These are phyloP conservation scores for Bacillus rossius DNA, from an alignment of 1,140 invertebrate species.

Conservation along the genomic window DNA sequence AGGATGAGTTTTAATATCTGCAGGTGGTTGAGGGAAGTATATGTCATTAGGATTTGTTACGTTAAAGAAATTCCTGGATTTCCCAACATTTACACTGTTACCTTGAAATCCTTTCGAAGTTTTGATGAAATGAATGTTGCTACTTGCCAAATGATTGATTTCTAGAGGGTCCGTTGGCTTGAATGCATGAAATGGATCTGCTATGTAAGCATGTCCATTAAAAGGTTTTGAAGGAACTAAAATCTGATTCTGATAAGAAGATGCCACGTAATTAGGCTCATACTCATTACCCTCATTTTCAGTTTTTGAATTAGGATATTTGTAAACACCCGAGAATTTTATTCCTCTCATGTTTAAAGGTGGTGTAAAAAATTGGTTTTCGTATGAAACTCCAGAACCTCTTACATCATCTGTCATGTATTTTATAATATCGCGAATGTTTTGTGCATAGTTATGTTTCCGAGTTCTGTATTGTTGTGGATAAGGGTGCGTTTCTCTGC, in stretches of 20 bases:
- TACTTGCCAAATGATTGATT: conserved; percentile 45
- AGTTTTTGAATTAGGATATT: neutral
- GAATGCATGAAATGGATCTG: conserved; percentile 45
- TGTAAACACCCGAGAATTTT: neutral
- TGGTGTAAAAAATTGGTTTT: neutral
- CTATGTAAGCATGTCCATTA: conserved; percentile 19
- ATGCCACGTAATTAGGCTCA: neutral
- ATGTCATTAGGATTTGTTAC: conserved; percentile 6
- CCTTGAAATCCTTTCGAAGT: neutral
- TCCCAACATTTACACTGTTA: neutral
- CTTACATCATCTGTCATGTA: conserved; percentile 35
- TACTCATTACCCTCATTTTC: neutral
- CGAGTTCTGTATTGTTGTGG: conserved; percentile 43
- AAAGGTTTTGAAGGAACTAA: conserved; percentile 10
- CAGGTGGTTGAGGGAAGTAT: neutral
- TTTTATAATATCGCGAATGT: conserved; percentile 48
- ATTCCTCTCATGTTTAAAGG: neutral
- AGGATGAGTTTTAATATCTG: conserved; percentile 22
- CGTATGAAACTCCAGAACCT: neutral
- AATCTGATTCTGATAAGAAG: neutral
- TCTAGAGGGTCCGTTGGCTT: conserved; percentile 49
- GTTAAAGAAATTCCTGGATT: neutral
- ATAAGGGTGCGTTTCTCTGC: too few species aligned
- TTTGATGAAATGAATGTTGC: conserved; percentile 29
- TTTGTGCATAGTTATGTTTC: conserved; percentile 41